These are phyloP conservation scores for Leistus spinibarbis DNA, from an alignment of 2,888 invertebrate genomes.

Conservation along the genomic window DNA sequence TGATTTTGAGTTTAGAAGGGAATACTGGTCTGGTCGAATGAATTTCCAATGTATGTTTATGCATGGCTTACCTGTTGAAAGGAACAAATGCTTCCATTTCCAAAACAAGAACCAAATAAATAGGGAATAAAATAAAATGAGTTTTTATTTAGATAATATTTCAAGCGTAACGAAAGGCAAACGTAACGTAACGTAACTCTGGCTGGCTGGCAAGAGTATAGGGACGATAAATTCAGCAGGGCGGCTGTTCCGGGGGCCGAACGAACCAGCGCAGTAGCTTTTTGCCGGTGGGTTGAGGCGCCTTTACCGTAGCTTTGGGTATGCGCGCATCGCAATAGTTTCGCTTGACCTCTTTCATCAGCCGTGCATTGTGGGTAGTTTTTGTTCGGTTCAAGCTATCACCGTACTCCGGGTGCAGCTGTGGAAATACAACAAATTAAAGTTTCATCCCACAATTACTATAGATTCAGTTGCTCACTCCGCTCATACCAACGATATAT, in stretches of 20 bases:
- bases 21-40: too few species aligned
- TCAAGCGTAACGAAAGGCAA: constrained; percentile 13
- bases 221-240: constrained; percentile 3
- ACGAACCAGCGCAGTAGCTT: neutral
- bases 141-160: constrained; percentile 1
- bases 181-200: too few species aligned
- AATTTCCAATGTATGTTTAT: too few species aligned
- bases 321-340: neutral
- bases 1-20: too few species aligned
- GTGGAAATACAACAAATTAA: constrained; percentile 3
- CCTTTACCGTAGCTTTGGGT: neutral
- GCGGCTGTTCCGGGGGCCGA: neutral
- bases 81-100: neutral
- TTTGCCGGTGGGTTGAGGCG: neutral
- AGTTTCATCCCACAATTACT: neutral
- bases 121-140: neutral
- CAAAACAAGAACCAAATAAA: neutral
- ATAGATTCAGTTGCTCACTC: neutral
- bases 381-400: constrained; percentile 14
- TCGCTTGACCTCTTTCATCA: constrained; percentile 19
- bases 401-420: constrained; percentile 8
- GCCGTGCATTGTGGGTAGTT: constrained; percentile 14
- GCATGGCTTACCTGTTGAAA: neutral
- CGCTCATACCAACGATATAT: neutral
- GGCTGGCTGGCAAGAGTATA: neutral